Evolutionary conservation across 2,797 vertebrate genomes (phyloP).

Genomic region (Falco naumanni): DNA sequence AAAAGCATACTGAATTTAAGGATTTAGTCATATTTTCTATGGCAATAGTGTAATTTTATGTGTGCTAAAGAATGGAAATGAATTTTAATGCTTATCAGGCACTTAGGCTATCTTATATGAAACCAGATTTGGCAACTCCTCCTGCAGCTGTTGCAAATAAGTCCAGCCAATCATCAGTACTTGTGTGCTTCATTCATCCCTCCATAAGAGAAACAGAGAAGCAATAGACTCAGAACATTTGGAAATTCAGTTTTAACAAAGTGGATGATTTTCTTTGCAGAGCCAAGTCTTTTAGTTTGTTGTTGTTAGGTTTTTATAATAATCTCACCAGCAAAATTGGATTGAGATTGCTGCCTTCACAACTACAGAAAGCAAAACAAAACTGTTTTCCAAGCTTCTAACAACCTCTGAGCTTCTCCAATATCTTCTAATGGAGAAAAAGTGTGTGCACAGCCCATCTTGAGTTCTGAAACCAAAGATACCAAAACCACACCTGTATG

Average conservation of each 20-base stretch:
- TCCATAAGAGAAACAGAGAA: slow-evolving; percentile 48
- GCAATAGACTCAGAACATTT: slow-evolving; percentile 58
- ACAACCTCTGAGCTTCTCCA: background rate
- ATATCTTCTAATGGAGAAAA: background rate
- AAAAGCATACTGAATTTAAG: slow-evolving; percentile 28
- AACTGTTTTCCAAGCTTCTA: background rate
- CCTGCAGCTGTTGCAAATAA: slow-evolving; percentile 70
- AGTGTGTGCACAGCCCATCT: background rate
- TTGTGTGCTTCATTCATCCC: slow-evolving; percentile 64
- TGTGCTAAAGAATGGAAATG: slow-evolving; percentile 44
- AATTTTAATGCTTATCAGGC: slow-evolving; percentile 62
- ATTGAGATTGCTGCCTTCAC: slow-evolving; percentile 37
- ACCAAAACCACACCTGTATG: background rate
- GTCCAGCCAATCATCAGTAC: slow-evolving; percentile 64
- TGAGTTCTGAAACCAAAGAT: background rate
- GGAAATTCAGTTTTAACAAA: slow-evolving; percentile 65
- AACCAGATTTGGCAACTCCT: slow-evolving; percentile 65
- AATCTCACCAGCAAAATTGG: slow-evolving; percentile 24
- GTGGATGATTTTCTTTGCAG: slow-evolving; percentile 65
- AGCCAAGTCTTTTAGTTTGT: slow-evolving; percentile 45
- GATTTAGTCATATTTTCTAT: slow-evolving; percentile 34
- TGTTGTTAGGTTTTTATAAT: slow-evolving; percentile 39
- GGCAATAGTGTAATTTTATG: slow-evolving; percentile 13
- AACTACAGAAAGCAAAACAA: slow-evolving; percentile 42
- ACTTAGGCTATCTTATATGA: slow-evolving; percentile 57